These are phyloP conservation scores for Iguana delicatissima DNA, from an alignment of 2,797 vertebrate genomes.

Conservation along the genomic window DNA sequence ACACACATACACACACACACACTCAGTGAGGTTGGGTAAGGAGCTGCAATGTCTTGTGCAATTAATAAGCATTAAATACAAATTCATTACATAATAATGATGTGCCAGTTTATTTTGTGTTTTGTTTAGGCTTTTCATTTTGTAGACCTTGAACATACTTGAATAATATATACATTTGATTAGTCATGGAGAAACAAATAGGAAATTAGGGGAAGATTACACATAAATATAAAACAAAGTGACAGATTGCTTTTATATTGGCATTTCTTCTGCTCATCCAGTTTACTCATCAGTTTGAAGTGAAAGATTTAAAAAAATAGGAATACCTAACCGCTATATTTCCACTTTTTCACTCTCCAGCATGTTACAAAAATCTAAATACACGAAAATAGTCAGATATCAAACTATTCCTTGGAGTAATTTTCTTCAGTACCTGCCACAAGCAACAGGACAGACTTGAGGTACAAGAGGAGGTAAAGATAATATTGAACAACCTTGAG, in stretches of 20 bases:
- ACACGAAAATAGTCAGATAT: background rate
- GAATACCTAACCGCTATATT: background rate
- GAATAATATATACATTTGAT: background rate
- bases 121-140: background rate
- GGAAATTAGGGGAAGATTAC: background rate
- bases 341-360: background rate
- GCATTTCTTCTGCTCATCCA: background rate
- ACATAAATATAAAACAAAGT: background rate
- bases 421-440: no score
- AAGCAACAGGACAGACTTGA: background rate
- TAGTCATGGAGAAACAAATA: conserved; percentile 3
- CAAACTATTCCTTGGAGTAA: background rate
- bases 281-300: background rate
- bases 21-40: no score
- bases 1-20: no score
- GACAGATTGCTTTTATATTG: background rate
- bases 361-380: background rate
- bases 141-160: background rate
- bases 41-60: background rate
- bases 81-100: background rate
- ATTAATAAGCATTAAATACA: background rate
- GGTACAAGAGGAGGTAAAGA: background rate
- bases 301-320: background rate
- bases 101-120: background rate
- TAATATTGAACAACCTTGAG: background rate